Evolutionary conservation across 2,797 vertebrate genomes (phyloP).

Genomic region (Rousettus madagascariensis): DNA sequence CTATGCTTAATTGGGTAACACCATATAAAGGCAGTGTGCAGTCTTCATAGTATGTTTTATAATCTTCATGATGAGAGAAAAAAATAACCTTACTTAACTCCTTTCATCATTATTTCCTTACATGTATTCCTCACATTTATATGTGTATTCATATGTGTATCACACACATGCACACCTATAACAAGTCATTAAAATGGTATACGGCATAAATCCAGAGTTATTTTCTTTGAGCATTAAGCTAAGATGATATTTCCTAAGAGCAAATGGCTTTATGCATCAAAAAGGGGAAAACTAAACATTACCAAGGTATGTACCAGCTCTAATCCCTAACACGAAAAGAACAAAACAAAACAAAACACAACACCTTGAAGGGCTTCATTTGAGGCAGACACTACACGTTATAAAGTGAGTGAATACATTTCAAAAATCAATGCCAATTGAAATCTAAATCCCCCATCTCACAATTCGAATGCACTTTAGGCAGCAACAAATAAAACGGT

Average conservation of each 20-base stretch:
- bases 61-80: not conserved
- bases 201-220: not conserved
- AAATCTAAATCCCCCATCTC: conserved; percentile 71
- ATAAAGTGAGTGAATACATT: conserved; percentile 68
- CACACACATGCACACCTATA: not conserved
- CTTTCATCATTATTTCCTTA: not conserved
- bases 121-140: not conserved
- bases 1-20: not conserved
- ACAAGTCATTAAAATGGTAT: not conserved
- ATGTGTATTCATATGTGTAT: too few relatives aligned
- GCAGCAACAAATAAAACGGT: conserved; percentile 32
- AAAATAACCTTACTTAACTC: not conserved
- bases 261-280: not conserved
- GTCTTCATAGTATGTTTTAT: not conserved
- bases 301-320: not conserved
- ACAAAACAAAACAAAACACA: not conserved
- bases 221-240: not conserved
- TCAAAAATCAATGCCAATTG: conserved; percentile 58
- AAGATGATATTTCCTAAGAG: conserved; percentile 18
- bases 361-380: conserved; percentile 54
- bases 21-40: not conserved
- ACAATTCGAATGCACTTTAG: conserved; percentile 55
- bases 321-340: not conserved
- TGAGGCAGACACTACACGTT: conserved; percentile 33
- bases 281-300: conserved; percentile 14